A percentile compares a stretch with the other conserved stretches of the same genome.
These are phyloP conservation scores for Epinephelus moara DNA, from an alignment of 2,113 vertebrate genomes.

Conservation along the genomic window DNA sequence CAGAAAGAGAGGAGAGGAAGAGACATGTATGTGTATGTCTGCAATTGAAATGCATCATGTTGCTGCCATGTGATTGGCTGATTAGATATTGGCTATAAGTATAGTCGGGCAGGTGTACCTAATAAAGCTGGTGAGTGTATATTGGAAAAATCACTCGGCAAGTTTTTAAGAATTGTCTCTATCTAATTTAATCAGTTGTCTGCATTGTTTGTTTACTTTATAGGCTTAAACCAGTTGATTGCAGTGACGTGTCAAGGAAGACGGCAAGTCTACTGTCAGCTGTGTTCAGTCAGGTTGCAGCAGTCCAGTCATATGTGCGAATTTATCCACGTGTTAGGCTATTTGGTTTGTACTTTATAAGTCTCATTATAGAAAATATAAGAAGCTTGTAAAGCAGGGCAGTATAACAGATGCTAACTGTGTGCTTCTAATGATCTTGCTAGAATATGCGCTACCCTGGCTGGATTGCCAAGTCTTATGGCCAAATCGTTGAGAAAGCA, in stretches of 20 bases:
- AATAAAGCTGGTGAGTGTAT: neutral
- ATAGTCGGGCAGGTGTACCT: too few relatives aligned
- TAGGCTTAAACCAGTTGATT: slow-evolving; percentile 58
- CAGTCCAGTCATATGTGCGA: slow-evolving; percentile 1
- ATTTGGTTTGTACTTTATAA: slow-evolving; percentile 55
- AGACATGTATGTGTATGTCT: too few relatives aligned
- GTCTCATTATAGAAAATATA: neutral
- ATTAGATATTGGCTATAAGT: too few relatives aligned
- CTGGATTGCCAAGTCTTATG: neutral
- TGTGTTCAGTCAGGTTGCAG: slow-evolving; percentile 60
- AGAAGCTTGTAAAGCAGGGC: neutral
- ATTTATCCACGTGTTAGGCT: slow-evolving; percentile 44
- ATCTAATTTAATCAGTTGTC: neutral
- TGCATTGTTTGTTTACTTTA: neutral
- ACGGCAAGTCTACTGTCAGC: slow-evolving; percentile 66
- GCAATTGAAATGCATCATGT: too few relatives aligned
- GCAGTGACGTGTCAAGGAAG: slow-evolving; percentile 29
- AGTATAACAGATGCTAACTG: neutral
- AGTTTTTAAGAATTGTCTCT: neutral
- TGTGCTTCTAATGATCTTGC: neutral
- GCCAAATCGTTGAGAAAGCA: slow-evolving; percentile 17
- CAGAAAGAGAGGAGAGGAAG: too few relatives aligned
- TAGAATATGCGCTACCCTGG: slow-evolving; percentile 57
- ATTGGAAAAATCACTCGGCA: neutral
- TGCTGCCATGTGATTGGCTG: too few relatives aligned